Evolutionary conservation across 1,140 invertebrate genomes (phyloP).

Genomic region (Aphis gossypii): DNA sequence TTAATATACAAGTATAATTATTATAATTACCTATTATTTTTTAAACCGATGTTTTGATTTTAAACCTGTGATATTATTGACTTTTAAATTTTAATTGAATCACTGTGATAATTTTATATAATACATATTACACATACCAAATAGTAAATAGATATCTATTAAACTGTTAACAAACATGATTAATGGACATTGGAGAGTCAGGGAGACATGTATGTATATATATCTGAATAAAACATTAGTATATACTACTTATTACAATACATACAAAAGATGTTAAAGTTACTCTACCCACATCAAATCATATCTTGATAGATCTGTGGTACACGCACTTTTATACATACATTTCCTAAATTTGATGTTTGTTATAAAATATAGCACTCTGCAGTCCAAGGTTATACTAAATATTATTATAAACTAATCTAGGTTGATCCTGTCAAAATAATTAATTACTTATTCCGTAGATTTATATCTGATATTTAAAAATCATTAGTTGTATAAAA

Average conservation of each 20-base stretch:
- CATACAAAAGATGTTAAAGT: neutral
- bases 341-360: neutral
- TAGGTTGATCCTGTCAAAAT: neutral
- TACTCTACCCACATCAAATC: neutral
- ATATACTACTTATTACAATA: neutral
- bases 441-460: neutral
- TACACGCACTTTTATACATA: neutral
- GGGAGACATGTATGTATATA: neutral
- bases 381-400: neutral
- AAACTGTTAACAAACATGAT: neutral
- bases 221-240: neutral
- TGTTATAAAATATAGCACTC: neutral
- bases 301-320: conserved; percentile 33
- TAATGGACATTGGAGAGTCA: neutral
- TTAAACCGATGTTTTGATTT: neutral
- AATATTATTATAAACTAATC: conserved; percentile 8
- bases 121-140: neutral
- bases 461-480: neutral
- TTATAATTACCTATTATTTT: neutral
- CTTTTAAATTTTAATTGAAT: neutral
- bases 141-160: neutral
- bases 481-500: neutral
- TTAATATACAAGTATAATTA: neutral
- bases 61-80: neutral
- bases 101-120: neutral